Percentiles rank a stretch among this genome's conserved stretches.
These are phyloP conservation scores for Orestias chungarensis DNA, from an alignment of 2,797 vertebrate genomes.

Conservation along the genomic window DNA sequence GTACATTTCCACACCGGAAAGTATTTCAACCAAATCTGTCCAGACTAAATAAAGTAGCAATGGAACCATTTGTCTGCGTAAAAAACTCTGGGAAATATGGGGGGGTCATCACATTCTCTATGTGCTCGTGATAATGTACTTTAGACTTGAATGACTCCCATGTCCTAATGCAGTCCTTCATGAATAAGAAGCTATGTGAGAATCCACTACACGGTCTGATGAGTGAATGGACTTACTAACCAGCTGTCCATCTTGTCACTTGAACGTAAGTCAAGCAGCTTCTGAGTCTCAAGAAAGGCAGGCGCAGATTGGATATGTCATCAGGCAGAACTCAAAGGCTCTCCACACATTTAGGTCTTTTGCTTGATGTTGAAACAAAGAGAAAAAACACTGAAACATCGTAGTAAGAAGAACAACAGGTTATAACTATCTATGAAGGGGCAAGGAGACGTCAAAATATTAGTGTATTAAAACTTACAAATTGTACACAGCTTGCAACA, in stretches of 20 bases:
- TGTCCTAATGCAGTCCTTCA: conserved; percentile 32
- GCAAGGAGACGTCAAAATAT: neutral
- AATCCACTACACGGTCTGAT: conserved; percentile 32
- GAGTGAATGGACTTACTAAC: conserved; percentile 47
- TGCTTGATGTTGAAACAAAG: neutral
- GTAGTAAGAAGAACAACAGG: neutral
- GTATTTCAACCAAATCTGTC: too few species aligned
- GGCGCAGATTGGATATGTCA: neutral
- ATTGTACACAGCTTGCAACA: neutral
- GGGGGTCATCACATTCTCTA: conserved; percentile 48
- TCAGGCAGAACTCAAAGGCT: neutral
- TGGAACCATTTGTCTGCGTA: neutral
- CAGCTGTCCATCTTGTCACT: conserved; percentile 53
- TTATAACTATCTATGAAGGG: neutral
- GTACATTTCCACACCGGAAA: neutral
- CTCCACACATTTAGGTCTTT: neutral
- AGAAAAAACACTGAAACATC: neutral
- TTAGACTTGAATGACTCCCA: conserved; percentile 36
- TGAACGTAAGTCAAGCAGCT: conserved; percentile 16
- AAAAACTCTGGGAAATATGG: conserved; percentile 18
- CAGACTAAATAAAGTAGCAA: neutral
- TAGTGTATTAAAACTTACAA: neutral
- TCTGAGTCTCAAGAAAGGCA: conserved; percentile 6
- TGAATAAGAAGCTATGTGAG: conserved; percentile 27
- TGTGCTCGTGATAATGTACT: conserved; percentile 41